Percentiles rank a stretch among this genome's conserved stretches.
Conservation (phyloP, 2,113 vertebrate genomes). For the Parotia lawesii region DNA sequence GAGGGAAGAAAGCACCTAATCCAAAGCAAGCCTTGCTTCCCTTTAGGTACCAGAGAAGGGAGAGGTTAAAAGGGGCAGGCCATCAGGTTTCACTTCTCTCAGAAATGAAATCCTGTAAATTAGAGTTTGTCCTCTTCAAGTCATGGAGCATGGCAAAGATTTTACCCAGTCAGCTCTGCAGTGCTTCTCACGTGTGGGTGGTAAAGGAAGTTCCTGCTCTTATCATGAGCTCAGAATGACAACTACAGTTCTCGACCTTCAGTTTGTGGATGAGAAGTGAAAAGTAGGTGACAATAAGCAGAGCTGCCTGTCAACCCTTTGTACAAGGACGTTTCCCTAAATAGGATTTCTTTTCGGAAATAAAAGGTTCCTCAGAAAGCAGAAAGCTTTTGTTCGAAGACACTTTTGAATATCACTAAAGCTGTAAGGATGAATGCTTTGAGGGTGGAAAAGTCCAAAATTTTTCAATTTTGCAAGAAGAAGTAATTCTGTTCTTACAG, state of each 20-base stretch:
- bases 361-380: neutral
- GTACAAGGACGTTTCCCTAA: neutral
- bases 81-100: neutral
- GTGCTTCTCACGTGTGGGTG: neutral
- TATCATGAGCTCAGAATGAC: neutral
- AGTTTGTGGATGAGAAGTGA: neutral
- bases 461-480: neutral
- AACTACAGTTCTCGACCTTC: neutral
- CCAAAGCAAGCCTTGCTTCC: neutral
- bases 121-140: neutral
- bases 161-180: neutral
- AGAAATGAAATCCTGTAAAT: neutral
- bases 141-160: neutral
- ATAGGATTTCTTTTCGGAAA: conserved; percentile 5
- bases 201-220: conserved; percentile 6
- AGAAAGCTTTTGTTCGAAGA: neutral
- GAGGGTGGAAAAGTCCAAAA: neutral
- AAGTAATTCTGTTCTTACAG: neutral
- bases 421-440: neutral
- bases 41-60: neutral
- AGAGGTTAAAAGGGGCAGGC: neutral
- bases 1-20: neutral
- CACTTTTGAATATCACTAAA: neutral
- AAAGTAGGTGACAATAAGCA: neutral
- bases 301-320: neutral